phyloP scores from a whole-genome alignment of 2,797 vertebrate species.

The Gobio occitaniae region DNA sequence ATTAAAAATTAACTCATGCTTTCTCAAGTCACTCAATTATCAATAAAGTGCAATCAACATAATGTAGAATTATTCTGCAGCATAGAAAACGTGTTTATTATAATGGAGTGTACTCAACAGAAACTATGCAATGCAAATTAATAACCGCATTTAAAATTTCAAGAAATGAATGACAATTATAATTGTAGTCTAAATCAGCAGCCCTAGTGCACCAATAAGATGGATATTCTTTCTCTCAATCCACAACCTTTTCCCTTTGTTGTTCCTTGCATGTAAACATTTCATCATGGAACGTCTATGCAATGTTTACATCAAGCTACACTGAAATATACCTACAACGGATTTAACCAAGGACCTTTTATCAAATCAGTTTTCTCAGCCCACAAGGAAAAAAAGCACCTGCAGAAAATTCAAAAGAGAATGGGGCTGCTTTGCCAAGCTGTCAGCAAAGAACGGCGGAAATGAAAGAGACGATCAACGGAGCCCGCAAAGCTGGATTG shows the following conservation, averaged over 20 bases:
- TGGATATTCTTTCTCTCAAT: neutral
- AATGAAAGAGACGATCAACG: conserved; percentile 50
- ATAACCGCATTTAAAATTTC: neutral
- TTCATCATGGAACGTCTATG: conserved; percentile 43
- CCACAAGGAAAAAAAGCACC: conserved; percentile 26
- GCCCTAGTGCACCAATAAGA: neutral
- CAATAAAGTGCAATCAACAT: neutral
- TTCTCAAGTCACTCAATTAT: no score
- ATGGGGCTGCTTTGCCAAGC: conserved; percentile 48
- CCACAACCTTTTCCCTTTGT: conserved; percentile 24
- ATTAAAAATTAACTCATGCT: no score
- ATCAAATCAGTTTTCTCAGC: conserved; percentile 50
- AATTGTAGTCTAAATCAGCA: neutral
- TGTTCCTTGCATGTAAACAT: conserved; percentile 31
- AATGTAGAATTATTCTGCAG: neutral
- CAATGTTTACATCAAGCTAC: conserved; percentile 54
- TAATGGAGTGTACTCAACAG: neutral
- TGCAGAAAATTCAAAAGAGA: conserved; percentile 48
- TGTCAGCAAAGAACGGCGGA: conserved; percentile 52
- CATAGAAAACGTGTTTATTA: neutral
- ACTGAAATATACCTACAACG: conserved; percentile 38
- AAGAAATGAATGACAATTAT: neutral
- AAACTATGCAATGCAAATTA: neutral
- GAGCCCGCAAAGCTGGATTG: conserved; percentile 22
- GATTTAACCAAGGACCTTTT: conserved; percentile 41